These are phyloP conservation scores for Noctuana brunneofusca DNA, from an alignment of 2,888 invertebrate genomes.

Conservation along the genomic window DNA sequence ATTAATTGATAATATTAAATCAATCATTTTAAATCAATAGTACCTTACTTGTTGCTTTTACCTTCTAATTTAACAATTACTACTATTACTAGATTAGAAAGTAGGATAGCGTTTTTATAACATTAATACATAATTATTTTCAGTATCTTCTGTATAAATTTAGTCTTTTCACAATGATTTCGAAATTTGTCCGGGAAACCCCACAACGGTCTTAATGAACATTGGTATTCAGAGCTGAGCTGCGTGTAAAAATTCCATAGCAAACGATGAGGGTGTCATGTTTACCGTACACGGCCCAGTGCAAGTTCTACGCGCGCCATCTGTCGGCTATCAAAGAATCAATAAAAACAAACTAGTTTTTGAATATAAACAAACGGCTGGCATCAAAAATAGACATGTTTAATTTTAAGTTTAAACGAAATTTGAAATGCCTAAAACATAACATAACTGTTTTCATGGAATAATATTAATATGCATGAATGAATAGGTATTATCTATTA, in stretches of 20 bases:
- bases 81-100: too few species aligned
- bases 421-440: slow-evolving; percentile 26
- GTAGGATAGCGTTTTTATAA: too few species aligned
- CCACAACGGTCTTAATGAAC: slow-evolving; percentile 58
- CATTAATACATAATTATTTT: too few species aligned
- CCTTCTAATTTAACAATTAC: too few species aligned
- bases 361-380: slow-evolving; percentile 71
- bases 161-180: slow-evolving; percentile 41
- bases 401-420: slow-evolving; percentile 52
- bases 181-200: slow-evolving; percentile 48
- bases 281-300: slow-evolving; percentile 57
- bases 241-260: slow-evolving; percentile 69
- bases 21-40: too few species aligned
- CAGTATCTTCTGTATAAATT: not conserved
- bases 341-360: slow-evolving; percentile 73
- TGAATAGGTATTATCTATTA: too few species aligned
- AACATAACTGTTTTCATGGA: too few species aligned
- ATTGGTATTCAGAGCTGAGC: slow-evolving; percentile 59
- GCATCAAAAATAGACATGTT: slow-evolving; percentile 68
- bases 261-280: slow-evolving; percentile 65
- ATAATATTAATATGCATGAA: too few species aligned
- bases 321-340: slow-evolving; percentile 75
- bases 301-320: slow-evolving; percentile 70
- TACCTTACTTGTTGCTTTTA: too few species aligned
- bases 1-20: too few species aligned